Base-by-base conservation (phyloP, 2,888 invertebrate genomes). In the Caenorhabditis auriculariae region DNA sequence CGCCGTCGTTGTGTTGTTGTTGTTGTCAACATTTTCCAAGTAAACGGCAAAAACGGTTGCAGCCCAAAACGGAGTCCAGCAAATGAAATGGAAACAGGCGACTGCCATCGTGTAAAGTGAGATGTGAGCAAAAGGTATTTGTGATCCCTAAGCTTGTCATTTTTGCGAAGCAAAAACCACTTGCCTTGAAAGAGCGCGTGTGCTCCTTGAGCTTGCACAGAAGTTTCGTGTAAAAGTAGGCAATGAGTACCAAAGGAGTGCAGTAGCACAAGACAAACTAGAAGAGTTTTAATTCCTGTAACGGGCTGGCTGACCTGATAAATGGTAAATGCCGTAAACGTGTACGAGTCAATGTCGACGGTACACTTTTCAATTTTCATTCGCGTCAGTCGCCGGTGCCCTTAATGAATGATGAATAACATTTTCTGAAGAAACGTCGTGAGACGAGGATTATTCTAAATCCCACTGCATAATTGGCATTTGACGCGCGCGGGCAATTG, bases 301-400 rank as follows among this genome's bases (percentile, higher is more conserved):
- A 9, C 32, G 9, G 7, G 9, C 12, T 32, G 9, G 3, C 28
- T 49, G 19, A 57, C 61, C 54, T 62, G 68, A 48, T 69, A 72
- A 44, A 72, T 59, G 7, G 72, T 72, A 44, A 72, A 72, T 0
- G 67, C 58, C 2, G 72, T 69, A 62, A 78, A 78, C 52, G 72
- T 65, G 6, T 54, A 59, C 19, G 66, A 66, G 29, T 67, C 63
- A 52, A 76, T 76, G 38, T 76, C 72, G 21, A 75, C 74, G 52
- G 78, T 78, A 45, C 78, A 78, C 47, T 78, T 78, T 41, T 78
- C 78, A 41, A 78, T 79, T 42, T 74, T 65, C 78, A 78, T 78
- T 42, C 78, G 42, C 6, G 78, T 78, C 37, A 77, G 49, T 21
- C 60, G 65, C 27, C 70, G 60, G 1, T 73, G 76, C 4, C 62